Evolutionary conservation across 2,888 invertebrate species (phyloP), one percentile per base, ranked within the genome.

Genomic region (Cosmorhoe ocellata): DNA sequence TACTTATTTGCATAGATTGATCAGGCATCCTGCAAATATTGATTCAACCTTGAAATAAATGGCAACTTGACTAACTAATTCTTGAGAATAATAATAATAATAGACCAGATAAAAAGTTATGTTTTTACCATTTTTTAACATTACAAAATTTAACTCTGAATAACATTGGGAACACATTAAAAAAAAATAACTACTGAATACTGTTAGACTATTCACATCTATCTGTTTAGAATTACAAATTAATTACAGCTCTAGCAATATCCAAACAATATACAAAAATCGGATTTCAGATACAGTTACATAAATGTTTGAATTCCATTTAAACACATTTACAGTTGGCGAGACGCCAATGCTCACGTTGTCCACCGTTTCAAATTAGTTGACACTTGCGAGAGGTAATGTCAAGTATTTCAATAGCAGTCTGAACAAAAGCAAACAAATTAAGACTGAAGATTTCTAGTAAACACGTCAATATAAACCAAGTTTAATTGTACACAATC

Each of bases 291-390:
- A 36, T 32, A 14, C 39, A 30, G 49, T 56, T 59, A 61, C 46
- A 56, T 63, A 59, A 60, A 56, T 47, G 41, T 53, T 51, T 51
- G 33, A 51, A 52, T 66, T 64, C 62, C 62, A 62, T 71, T 69
- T 69, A 61, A 47, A 65, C 49, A 66, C 64, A 66, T 66, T 71
- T 67, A 66, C 72, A 79, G 76, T 52, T 86, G 86, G 86, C 77
- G 53, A 3, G 51, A 39, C 50, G 79, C 85, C 86, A 86, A 64
- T 31, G 51, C 26, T 56, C 57, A 55, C 62, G 66, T 67, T 76
- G 76, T 73, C 76, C 74, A 74, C 71, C 67, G 69, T 55, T 66
- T 78, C 71, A 79, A 71, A 83, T 82, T 79, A 71, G 68, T 79
- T 76, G 67, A 71, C 53, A 61, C 56, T 51, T 48, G 50, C 41